These are phyloP conservation scores for Carposina sasakii DNA, from an alignment of 1,140 invertebrate genomes.

Conservation along the genomic window DNA sequence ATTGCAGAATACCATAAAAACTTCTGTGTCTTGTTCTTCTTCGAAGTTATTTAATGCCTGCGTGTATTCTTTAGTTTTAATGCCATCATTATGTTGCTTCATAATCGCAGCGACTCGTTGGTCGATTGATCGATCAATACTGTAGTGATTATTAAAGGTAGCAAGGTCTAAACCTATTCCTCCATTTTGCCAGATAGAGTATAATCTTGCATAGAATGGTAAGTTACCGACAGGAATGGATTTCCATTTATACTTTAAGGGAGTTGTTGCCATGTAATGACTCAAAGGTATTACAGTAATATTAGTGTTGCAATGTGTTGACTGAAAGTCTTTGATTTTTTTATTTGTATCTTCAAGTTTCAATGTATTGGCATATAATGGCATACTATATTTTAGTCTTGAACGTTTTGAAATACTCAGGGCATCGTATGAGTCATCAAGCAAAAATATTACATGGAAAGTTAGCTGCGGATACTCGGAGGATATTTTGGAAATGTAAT, in stretches of 20 bases:
- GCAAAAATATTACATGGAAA: slow-evolving; percentile 45
- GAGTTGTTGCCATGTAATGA: slow-evolving; percentile 52
- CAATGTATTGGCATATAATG: neutral
- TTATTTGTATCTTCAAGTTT: slow-evolving; percentile 12
- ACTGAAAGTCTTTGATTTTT: slow-evolving; percentile 37
- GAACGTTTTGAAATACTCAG: slow-evolving; percentile 19
- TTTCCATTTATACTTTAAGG: slow-evolving; percentile 47
- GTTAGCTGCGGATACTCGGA: slow-evolving; percentile 37
- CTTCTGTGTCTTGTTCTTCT: slow-evolving; percentile 38
- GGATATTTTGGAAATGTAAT: slow-evolving; percentile 47
- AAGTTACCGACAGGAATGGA: slow-evolving; percentile 38
- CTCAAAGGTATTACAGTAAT: slow-evolving; percentile 42
- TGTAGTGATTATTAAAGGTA: slow-evolving; percentile 36
- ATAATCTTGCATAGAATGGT: slow-evolving; percentile 49
- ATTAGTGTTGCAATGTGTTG: slow-evolving; percentile 45
- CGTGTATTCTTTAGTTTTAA: slow-evolving; percentile 38
- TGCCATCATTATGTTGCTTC: slow-evolving; percentile 51
- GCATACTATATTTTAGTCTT: slow-evolving; percentile 10
- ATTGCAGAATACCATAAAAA: slow-evolving; percentile 36
- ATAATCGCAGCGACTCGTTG: slow-evolving; percentile 39
- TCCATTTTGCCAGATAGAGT: slow-evolving; percentile 51
- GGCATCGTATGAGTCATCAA: slow-evolving; percentile 40
- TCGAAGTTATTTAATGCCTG: slow-evolving; percentile 36
- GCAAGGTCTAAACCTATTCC: slow-evolving; percentile 50
- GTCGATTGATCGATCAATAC: slow-evolving; percentile 28